Evolutionary conservation across 2,113 vertebrate species (phyloP).

Genomic region (Bubo bubo): DNA sequence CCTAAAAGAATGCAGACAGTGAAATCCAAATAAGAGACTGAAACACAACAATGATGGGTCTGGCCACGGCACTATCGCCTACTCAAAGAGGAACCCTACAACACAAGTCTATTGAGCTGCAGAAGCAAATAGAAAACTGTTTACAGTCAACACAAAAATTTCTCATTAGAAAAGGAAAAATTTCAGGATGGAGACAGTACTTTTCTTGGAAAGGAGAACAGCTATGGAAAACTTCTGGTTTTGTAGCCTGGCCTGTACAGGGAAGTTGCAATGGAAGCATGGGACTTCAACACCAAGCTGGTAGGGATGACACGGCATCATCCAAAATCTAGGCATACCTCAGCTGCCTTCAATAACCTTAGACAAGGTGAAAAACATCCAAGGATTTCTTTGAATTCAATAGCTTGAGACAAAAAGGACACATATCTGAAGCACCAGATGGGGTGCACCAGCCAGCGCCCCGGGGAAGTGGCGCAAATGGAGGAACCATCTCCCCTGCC

Average conservation of each 20-base stretch:
- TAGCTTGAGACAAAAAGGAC: neutral
- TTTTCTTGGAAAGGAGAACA: neutral
- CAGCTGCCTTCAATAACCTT: neutral
- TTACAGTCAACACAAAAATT: neutral
- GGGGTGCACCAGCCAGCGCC: rapidly evolving
- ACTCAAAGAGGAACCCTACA: neutral
- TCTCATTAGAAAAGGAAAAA: neutral
- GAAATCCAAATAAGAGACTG: neutral
- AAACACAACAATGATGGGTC: neutral
- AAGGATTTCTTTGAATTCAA: neutral
- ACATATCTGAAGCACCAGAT: neutral
- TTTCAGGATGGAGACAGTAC: neutral
- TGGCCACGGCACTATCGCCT: neutral
- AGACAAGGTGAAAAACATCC: neutral
- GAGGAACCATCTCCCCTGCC: neutral
- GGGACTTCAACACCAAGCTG: neutral
- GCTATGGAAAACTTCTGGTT: neutral
- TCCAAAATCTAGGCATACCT: neutral
- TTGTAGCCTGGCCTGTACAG: neutral
- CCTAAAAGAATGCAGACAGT: neutral
- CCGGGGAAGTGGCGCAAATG: rapidly evolving
- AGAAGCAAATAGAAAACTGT: neutral
- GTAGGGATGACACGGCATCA: neutral
- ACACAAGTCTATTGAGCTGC: neutral
- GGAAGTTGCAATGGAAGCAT: neutral